phyloP scores from a whole-genome alignment of 2,888 invertebrate species.

The Rhopalosiphum nymphaeae region DNA sequence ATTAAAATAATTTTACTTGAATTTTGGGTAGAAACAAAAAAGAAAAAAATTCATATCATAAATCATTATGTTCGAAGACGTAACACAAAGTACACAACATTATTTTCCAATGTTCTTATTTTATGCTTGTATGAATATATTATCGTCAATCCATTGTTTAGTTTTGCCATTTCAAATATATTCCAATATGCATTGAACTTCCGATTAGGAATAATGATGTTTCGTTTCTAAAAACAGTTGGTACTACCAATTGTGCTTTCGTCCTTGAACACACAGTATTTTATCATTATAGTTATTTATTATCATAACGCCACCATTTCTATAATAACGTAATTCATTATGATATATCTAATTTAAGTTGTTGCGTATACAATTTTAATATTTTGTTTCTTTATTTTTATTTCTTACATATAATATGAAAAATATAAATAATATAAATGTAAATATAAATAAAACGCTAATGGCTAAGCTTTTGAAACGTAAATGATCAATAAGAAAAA shows the following conservation, averaged over 20 bases:
- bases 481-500: not conserved
- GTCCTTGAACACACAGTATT: not conserved
- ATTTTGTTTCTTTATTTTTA: not conserved
- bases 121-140: conserved; percentile 22
- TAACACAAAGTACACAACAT: not conserved
- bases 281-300: not conserved
- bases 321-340: not conserved
- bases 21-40: conserved; percentile 49
- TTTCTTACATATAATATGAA: not conserved
- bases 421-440: not conserved
- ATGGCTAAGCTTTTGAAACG: not conserved
- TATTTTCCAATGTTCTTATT: conserved; percentile 12
- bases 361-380: not conserved
- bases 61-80: conserved; percentile 25
- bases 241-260: not conserved
- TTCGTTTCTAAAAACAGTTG: not conserved
- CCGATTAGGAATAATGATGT: not conserved
- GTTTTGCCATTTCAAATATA: not conserved
- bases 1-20: not conserved
- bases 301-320: not conserved
- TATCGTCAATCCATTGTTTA: not conserved
- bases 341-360: not conserved
- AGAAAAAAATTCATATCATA: conserved; percentile 7
- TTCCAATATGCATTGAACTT: not conserved
- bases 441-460: not conserved